These are phyloP conservation scores for Tetragonula carbonaria DNA, from an alignment of 2,888 invertebrate genomes.

Conservation along the genomic window DNA sequence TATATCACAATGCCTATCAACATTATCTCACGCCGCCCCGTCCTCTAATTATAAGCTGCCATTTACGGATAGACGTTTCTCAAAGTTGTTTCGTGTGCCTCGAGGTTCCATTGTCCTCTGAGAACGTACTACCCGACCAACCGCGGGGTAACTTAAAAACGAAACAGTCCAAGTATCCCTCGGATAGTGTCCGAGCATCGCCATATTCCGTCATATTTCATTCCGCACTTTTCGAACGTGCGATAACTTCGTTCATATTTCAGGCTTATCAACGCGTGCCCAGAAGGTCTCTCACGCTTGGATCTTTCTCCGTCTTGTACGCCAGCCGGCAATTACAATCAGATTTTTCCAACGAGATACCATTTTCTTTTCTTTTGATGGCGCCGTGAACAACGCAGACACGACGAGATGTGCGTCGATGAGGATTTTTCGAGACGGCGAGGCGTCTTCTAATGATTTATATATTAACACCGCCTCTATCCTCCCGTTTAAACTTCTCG, in stretches of 20 bases:
- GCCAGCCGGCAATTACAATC: conserved; percentile 56
- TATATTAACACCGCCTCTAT: conserved; percentile 26
- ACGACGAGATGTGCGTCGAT: conserved; percentile 57
- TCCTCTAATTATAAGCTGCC: conserved; percentile 60
- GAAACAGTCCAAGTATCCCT: conserved; percentile 6
- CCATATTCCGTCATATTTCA: conserved; percentile 44
- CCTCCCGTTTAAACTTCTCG: background rate
- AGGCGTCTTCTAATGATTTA: conserved; percentile 35
- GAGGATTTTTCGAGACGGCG: conserved; percentile 47
- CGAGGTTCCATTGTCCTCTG: conserved; percentile 58
- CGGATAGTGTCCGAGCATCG: conserved; percentile 35
- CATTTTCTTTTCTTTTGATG: background rate
- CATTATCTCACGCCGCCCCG: conserved; percentile 45
- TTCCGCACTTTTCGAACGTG: conserved; percentile 29
- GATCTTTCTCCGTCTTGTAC: background rate
- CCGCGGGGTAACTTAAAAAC: conserved; percentile 15
- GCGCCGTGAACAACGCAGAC: conserved; percentile 55
- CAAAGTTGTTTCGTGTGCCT: conserved; percentile 38
- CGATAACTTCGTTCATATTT: conserved; percentile 48
- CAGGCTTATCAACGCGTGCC: conserved; percentile 58
- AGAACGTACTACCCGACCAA: conserved; percentile 21
- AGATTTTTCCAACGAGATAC: conserved; percentile 28
- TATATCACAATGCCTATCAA: conserved; percentile 52
- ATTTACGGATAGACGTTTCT: conserved; percentile 46
- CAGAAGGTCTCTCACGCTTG: conserved; percentile 27